Evolutionary conservation across 2,888 invertebrate species (phyloP), one percentile per base, ranked within the genome.

Genomic region (Calephelis perditalis): DNA sequence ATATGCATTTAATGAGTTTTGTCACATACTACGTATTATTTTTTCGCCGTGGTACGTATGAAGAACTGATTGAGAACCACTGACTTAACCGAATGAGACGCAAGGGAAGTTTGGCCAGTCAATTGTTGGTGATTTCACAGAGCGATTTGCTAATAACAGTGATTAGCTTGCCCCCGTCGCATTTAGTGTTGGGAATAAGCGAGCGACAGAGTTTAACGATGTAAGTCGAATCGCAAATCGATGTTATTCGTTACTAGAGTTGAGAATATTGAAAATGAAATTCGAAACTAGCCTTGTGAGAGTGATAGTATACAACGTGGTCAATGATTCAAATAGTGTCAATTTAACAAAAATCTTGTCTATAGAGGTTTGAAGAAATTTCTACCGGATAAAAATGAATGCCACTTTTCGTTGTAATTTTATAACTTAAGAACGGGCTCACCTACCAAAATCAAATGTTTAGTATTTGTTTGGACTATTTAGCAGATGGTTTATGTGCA

Each of bases 111-210:
- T 78, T 77, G 78, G 82, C 40, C 40, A 81, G 86, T 85, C 78
- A 82, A 85, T 88, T 88, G 86, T 86, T 81, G 79, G 72, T 77
- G 83, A 87, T 88, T 85, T 87, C 87, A 81, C 81, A 81, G 77
- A 78, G 81, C 77, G 81, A 83, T 87, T 86, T 76, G 76, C 81
- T 87, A 87, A 88, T 86, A 83, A 82, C 77, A 49, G 79, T 82
- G 79, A 88, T 86, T 86, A 87, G 77, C 69, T 76, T 77, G 81
- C 81, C 86, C 70, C 77, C 76, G 75, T 77, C 77, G 71, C 65
- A 72, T 73, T 71, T 71, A 69, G 74, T 71, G 75, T 81, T 78
- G 82, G 52, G 52, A 54, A 54, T 54, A 54, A 54, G 10, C 52
- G 35, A 54, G 52, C 54, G 36, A 54, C 54, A 54, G 54, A 54